These are phyloP conservation scores for Tichodroma muraria DNA, from an alignment of 2,113 vertebrate species.

Conservation along the genomic window DNA sequence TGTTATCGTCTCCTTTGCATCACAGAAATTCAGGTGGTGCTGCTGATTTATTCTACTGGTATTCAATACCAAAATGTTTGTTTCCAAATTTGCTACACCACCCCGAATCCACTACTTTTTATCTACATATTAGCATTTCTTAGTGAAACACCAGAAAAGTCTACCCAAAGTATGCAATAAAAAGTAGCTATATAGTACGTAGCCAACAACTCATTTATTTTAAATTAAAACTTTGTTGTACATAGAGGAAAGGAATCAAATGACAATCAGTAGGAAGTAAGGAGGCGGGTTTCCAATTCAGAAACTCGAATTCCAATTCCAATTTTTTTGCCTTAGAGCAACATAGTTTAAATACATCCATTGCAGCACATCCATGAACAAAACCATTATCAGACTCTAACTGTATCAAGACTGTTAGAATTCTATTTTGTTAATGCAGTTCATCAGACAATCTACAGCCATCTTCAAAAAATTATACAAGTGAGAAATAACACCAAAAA, in stretches of 20 bases:
- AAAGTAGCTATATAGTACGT: not conserved
- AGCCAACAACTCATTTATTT: conserved; percentile 5
- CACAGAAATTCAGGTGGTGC: not conserved
- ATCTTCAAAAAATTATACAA: not conserved
- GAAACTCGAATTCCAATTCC: not conserved
- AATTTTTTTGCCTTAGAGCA: not conserved
- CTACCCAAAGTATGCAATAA: not conserved
- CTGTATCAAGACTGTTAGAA: not conserved
- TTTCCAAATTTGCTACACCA: not conserved
- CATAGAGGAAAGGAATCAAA: not conserved
- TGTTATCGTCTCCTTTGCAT: not conserved
- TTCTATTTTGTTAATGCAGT: not conserved
- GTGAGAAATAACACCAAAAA: not conserved
- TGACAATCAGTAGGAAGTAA: not conserved
- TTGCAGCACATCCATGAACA: not conserved
- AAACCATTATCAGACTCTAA: not conserved
- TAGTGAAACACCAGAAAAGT: not conserved
- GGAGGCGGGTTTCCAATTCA: not conserved
- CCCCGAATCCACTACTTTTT: not conserved
- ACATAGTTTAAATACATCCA: not conserved
- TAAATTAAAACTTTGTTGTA: not conserved
- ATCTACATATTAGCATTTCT: not conserved
- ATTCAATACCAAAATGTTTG: not conserved
- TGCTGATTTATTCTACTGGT: not conserved
- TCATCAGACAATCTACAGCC: not conserved